These are phyloP conservation scores for Cantharis flavilabris DNA, from an alignment of 2,888 invertebrate species.

Conservation along the genomic window DNA sequence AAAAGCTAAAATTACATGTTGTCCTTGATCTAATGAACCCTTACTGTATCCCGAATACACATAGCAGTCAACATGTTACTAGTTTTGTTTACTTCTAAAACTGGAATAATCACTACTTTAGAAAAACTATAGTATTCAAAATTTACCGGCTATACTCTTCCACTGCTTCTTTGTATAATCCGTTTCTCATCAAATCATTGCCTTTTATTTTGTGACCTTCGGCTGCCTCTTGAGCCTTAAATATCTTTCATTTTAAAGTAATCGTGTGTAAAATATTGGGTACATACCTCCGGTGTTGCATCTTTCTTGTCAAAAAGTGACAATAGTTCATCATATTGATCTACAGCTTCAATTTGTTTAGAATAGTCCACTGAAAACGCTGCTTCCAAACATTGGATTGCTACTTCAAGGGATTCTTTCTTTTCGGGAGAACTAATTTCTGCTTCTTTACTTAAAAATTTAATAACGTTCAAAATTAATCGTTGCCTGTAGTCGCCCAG, in stretches of 20 bases:
- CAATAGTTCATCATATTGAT: conserved; percentile 21
- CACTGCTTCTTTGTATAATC: conserved; percentile 80
- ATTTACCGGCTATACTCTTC: conserved; percentile 73
- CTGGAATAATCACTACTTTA: background rate
- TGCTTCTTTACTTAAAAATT: conserved; percentile 48
- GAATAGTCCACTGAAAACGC: conserved; percentile 72
- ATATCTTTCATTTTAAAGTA: background rate
- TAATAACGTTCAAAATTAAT: conserved; percentile 41
- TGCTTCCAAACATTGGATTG: conserved; percentile 91
- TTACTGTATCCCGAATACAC: too few species aligned
- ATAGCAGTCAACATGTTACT: too few species aligned
- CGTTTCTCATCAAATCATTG: conserved; percentile 85
- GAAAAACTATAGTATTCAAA: background rate
- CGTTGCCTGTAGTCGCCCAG: background rate
- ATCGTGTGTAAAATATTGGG: background rate
- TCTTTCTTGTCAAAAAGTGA: conserved; percentile 14
- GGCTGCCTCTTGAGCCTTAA: conserved; percentile 67
- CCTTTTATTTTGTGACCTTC: conserved; percentile 88
- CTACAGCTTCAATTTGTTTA: background rate
- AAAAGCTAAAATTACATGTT: too few species aligned
- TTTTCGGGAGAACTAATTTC: conserved; percentile 45
- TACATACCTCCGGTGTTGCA: conserved; percentile 9
- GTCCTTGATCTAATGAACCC: too few species aligned
- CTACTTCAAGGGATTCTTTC: conserved; percentile 86
- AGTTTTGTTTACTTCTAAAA: background rate